Evolutionary conservation across 2,888 invertebrate species (phyloP).

Genomic region (Deilephila elpenor): DNA sequence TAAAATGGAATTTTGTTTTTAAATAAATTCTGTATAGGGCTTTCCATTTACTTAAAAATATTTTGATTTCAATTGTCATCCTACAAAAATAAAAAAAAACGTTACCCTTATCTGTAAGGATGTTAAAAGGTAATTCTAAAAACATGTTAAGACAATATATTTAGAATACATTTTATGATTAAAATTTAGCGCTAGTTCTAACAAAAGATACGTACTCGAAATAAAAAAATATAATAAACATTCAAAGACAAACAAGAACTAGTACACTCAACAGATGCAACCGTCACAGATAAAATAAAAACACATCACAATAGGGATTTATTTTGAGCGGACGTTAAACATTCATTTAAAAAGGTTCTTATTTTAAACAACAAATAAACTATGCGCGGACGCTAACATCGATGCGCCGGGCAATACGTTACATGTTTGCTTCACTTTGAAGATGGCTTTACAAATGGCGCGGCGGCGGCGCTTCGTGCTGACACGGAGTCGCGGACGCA

Average conservation of each 20-base stretch:
- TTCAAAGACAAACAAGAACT: neutral
- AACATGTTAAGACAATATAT: no score
- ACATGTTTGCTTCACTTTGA: slow-evolving; percentile 67
- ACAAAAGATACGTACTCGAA: no score
- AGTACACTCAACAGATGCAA: slow-evolving; percentile 7
- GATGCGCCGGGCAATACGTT: slow-evolving; percentile 68
- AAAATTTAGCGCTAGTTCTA: no score
- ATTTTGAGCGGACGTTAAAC: slow-evolving; percentile 45
- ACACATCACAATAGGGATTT: slow-evolving; percentile 46
- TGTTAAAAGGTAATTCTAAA: no score
- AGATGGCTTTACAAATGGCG: slow-evolving; percentile 75
- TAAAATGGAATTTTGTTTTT: no score
- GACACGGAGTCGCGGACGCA: slow-evolving; percentile 65
- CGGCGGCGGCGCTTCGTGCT: slow-evolving; percentile 60
- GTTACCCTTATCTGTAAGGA: no score
- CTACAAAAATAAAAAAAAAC: no score
- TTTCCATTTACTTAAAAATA: no score
- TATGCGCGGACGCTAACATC: slow-evolving; percentile 58
- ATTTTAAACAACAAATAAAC: slow-evolving; percentile 65
- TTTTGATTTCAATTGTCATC: no score
- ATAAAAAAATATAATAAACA: neutral
- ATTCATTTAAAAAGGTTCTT: slow-evolving; percentile 65
- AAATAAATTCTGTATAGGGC: no score
- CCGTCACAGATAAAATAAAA: slow-evolving; percentile 31
- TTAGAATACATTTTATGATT: no score